Percentiles rank a stretch among this genome's conserved stretches.
Conservation (phyloP, 2,113 vertebrate species). For the Hypomesus transpacificus region DNA sequence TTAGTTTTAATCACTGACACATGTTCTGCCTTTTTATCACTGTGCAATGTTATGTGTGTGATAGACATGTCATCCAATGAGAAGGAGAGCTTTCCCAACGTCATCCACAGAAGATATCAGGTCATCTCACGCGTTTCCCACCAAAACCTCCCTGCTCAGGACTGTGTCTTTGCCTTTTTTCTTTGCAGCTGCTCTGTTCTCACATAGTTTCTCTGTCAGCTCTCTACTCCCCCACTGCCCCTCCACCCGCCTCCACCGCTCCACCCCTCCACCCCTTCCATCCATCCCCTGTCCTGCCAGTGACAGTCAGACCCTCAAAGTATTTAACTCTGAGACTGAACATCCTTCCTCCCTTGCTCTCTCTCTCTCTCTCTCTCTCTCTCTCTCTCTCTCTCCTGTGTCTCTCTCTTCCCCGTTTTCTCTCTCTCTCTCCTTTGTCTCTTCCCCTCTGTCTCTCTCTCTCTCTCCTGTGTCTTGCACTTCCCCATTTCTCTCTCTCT, state of each 20-base stretch:
- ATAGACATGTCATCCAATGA: too few relatives aligned
- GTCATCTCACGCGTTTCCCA: too few relatives aligned
- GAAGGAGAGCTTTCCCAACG: too few relatives aligned
- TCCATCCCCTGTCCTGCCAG: background rate
- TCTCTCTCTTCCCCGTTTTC: background rate
- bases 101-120: too few relatives aligned
- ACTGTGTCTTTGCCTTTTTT: conserved; percentile 24
- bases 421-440: too few relatives aligned
- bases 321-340: conserved; percentile 1
- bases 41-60: background rate
- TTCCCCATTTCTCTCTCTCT: too few relatives aligned
- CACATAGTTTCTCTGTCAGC: background rate
- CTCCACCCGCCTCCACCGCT: background rate
- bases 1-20: conserved; percentile 20
- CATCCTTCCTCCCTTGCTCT: background rate
- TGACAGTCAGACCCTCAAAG: background rate
- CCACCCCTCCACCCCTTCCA: conserved; percentile 7
- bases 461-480: background rate
- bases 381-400: background rate
- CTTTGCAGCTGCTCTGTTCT: background rate
- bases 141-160: background rate
- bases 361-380: background rate
- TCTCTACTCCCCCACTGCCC: background rate
- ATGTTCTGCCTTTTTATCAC: conserved; percentile 4
- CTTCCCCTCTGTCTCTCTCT: background rate